Base-by-base conservation (phyloP, 2,113 vertebrate species). In the Cygnus buccinator region DNA sequence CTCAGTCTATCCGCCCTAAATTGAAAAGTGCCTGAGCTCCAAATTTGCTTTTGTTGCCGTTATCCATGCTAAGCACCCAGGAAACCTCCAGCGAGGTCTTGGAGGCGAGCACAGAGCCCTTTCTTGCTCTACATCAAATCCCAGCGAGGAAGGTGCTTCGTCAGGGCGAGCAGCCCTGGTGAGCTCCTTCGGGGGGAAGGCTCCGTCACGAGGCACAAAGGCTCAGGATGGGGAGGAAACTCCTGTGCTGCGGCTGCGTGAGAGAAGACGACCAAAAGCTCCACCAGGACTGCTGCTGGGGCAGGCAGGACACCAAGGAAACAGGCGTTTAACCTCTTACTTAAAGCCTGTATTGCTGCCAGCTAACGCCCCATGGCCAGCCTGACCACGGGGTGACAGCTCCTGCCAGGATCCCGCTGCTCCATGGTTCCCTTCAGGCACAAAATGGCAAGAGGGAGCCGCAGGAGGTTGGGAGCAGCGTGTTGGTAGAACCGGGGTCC, bases 401-500 rank as follows among this genome's bases (percentile, higher is more conserved):
- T 55, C 54, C 35, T 41, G 26, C 14, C 13, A 13, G 10, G 71
- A 14, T 35, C 35, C 50, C 22, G 28, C 9, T 55, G 20, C 26
- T 41, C 62, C 11, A 4, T 37, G 48, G 20, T 72, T 39, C 28
- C 57, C 41, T 29, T 14, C 4, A 18, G 39, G 65, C 44, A 50
- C 16, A 16, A 26, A 50, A 50, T 31, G 26, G 25, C 46, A 59
- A 10, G 58, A 28, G 46, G 75, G 33, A 62, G 58, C 58, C 12
- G 44, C 13, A 3, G 35, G n/a, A 46, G 28, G 22, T 29, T 0
- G 1, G 79, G 43, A 28, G 5, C 6, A 18, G 61, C 1, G 0
- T 76, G 41, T 29, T 1, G 4, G 35, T 20, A 48, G 46, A 21
- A 48, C 10, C 29, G 16, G 50, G 58, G 75, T 77, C 58, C 35